Conservation (phyloP, 1,140 invertebrate species). For the Scylla paramamosain region DNA sequence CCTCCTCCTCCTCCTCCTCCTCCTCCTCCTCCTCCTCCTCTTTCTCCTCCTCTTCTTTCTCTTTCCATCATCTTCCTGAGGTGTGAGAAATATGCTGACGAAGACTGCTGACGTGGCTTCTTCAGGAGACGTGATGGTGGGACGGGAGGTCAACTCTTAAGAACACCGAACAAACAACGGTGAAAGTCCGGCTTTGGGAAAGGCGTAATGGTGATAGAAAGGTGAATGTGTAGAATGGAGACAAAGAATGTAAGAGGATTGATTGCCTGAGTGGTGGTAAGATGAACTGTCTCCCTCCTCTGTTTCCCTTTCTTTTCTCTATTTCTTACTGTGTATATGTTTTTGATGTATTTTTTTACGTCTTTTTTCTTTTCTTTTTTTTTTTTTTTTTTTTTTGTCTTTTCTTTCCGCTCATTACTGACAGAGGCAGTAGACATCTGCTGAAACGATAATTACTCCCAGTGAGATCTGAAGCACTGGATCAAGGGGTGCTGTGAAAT, state of each 20-base stretch:
- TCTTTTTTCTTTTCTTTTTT: no score
- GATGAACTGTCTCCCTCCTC: no score
- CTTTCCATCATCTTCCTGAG: not conserved
- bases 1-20: not conserved
- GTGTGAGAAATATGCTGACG: not conserved
- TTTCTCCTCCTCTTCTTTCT: not conserved
- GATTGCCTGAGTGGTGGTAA: no score
- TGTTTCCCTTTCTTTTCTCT: no score
- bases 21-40: slow-evolving; percentile 5
- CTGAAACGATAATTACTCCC: no score
- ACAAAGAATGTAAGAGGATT: not conserved
- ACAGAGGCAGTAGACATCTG: no score
- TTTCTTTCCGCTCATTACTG: no score
- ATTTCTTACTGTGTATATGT: no score
- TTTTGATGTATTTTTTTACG: no score
- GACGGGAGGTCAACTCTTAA: not conserved
- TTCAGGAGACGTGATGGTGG: not conserved
- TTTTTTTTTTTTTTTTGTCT: no score
- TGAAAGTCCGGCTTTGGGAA: not conserved
- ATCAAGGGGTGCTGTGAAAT: no score
- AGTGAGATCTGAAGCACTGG: no score
- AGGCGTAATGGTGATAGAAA: not conserved
- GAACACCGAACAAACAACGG: not conserved
- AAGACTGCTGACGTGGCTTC: not conserved
- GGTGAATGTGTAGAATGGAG: not conserved